phyloP scores from a whole-genome alignment of 2,113 vertebrate genomes.

The Petrocephalus microphthalmus region DNA sequence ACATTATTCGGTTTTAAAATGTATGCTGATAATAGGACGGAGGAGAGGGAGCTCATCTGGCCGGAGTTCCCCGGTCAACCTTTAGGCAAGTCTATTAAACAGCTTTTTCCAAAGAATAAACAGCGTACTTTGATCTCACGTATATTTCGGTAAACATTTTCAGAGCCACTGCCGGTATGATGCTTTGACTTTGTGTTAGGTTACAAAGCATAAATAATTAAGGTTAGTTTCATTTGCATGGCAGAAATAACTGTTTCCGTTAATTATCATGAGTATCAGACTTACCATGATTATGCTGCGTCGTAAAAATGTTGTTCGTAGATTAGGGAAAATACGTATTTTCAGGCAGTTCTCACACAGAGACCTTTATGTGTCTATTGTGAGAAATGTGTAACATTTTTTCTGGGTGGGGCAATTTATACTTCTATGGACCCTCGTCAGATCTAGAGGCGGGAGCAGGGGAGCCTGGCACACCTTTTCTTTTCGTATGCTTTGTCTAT shows the following conservation, averaged over 20 bases:
- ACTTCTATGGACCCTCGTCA: not conserved
- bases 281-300: slow-evolving; percentile 38
- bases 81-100: not conserved
- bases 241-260: not conserved
- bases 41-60: not conserved
- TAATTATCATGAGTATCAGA: not conserved
- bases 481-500: not conserved
- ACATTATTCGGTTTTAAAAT: not conserved
- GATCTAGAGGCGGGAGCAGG: not conserved
- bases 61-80: not conserved
- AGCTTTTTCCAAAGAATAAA: not conserved
- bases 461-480: not conserved
- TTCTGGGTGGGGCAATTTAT: slow-evolving; percentile 35
- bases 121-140: not conserved
- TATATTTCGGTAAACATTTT: not conserved
- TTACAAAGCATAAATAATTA: not conserved
- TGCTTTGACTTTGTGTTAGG: not conserved
- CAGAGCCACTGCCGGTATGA: not conserved
- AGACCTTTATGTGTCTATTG: slow-evolving; percentile 44
- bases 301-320: not conserved
- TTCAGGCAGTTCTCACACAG: slow-evolving; percentile 35
- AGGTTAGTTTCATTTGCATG: not conserved
- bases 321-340: not conserved
- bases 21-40: not conserved
- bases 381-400: slow-evolving; percentile 37